Percentiles rank a stretch among this genome's conserved stretches.
phyloP scores from a whole-genome alignment of 2,113 vertebrate genomes.

The Isurus oxyrinchus region DNA sequence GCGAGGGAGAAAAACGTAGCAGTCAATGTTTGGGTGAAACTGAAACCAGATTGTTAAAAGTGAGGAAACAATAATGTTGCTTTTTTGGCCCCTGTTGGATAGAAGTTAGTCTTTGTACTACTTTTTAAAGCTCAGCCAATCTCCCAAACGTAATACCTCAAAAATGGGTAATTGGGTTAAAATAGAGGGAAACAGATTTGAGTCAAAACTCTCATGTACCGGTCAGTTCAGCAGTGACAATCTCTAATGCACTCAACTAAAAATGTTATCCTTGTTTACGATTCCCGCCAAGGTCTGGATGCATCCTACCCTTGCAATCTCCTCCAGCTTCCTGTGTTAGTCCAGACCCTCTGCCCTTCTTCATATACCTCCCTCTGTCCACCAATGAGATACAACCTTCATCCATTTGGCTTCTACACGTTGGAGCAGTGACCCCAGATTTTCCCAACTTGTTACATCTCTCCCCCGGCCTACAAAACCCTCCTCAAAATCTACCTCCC shows the following conservation, averaged over 20 bases:
- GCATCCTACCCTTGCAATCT: neutral
- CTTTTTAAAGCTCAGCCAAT: neutral
- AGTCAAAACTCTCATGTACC: neutral
- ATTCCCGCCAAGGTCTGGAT: neutral
- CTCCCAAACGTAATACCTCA: neutral
- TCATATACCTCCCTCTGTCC: neutral
- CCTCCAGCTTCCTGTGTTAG: neutral
- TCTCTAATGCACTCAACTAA: neutral
- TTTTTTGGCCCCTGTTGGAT: neutral
- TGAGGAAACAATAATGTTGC: no score
- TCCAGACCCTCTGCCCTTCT: neutral
- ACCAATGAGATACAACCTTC: neutral
- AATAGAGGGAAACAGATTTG: neutral
- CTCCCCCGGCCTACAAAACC: neutral
- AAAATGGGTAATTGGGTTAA: neutral
- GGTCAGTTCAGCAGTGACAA: neutral
- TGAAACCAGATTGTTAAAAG: neutral
- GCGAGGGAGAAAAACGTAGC: neutral
- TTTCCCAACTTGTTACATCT: no score
- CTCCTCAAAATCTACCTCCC: neutral
- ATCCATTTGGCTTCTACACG: neutral
- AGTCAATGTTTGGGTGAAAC: neutral
- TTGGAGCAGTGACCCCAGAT: neutral
- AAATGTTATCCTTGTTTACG: neutral
- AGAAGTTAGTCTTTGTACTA: neutral